Base-by-base conservation (phyloP, 2,113 vertebrate genomes). In the Oryzias curvinotus region DNA sequence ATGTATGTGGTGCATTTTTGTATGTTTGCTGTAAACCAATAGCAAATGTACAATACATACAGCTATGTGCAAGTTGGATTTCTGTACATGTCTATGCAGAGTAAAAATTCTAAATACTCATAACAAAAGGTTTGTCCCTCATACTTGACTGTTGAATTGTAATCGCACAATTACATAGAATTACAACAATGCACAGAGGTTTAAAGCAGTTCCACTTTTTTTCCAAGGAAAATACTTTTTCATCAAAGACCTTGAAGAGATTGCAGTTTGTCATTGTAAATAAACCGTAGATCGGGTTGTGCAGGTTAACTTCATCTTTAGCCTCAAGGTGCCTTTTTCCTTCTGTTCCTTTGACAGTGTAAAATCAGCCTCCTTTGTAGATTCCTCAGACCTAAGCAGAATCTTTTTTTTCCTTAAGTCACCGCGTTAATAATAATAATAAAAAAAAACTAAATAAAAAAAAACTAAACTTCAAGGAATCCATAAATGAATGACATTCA, bases 351-450 rank as follows among this genome's bases (percentile, higher is more conserved):
- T 93, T 91, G 93, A 95, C 94, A 95, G 94, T 94, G 93, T 96
- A 93, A 93, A 91, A 93, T 96, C 95, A 96, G 95, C 96, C 95
- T 95, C 94, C 94, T 85, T 95, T 95, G 95, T 96, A 96, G 94
- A 96, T 95, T 95, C 95, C 93, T 96, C 93, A 90, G 92, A 91
- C 95, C 94, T 93, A 95, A 96, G 93, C 93, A 93, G 92, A 92
- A 94, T 91, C 91, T 90, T 61, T 54, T 43, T 58, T 62, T n/a
- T 85, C 62, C 44, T 65, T 89, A 89, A 81, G 80, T 88, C 89
- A 73, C 75, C 72, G 65, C 44, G 23, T 57, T 79, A 92, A 43
- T 50, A 52, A 2, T 21, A 4, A 23, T 23, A 50, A 23, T 17
- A 26, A 14, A 23, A n/a, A n/a, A n/a, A n/a, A n/a, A n/a, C n/a